Evolutionary conservation across 2,797 vertebrate species (phyloP).

Genomic region (Emydoidea blandingii): DNA sequence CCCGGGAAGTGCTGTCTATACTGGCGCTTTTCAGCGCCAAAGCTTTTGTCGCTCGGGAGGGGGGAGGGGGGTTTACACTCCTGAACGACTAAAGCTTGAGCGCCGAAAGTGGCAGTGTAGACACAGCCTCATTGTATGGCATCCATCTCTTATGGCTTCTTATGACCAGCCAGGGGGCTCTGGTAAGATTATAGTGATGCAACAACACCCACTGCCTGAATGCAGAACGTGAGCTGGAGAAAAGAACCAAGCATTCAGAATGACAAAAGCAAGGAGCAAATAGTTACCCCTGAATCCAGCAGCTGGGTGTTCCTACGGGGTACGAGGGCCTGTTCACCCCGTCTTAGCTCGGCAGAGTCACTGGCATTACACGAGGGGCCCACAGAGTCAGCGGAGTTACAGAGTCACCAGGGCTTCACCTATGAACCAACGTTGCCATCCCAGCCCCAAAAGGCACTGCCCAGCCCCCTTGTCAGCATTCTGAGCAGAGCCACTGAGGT

Average conservation of each 20-base stretch:
- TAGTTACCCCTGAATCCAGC: rapidly evolving
- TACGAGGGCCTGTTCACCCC: not conserved
- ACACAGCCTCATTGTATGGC: too few species aligned
- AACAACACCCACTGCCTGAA: too few species aligned
- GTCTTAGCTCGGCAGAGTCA: not conserved
- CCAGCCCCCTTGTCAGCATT: not conserved
- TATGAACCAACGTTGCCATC: not conserved
- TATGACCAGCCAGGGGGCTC: not conserved
- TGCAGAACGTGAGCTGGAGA: not conserved
- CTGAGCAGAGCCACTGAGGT: not conserved
- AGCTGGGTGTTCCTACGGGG: rapidly evolving
- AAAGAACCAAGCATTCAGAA: not conserved
- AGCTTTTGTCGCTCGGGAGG: too few species aligned
- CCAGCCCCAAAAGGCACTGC: not conserved
- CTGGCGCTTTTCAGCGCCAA: too few species aligned
- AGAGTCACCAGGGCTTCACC: not conserved
- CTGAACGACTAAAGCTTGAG: too few species aligned
- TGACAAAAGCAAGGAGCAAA: not conserved
- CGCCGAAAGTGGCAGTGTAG: too few species aligned
- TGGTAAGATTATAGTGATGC: rapidly evolving
- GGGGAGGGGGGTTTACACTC: too few species aligned
- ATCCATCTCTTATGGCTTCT: not conserved
- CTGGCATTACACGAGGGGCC: not conserved
- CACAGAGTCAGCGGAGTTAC: not conserved
- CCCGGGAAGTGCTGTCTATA: too few species aligned